These are phyloP conservation scores for Hanleya hanleyi DNA, from an alignment of 2,888 invertebrate species.

Conservation along the genomic window DNA sequence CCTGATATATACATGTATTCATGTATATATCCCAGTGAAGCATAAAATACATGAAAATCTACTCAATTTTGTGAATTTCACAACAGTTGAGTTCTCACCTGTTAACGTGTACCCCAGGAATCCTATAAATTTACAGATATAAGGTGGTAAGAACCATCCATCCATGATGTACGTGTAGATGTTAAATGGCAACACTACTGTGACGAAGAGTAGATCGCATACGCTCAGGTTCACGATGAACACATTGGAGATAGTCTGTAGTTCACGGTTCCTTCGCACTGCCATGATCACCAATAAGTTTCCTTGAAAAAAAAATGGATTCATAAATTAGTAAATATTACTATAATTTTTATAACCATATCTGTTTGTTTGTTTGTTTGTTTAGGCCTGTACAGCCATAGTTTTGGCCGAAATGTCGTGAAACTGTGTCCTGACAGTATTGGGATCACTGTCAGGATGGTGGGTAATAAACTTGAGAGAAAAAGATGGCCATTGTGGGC, in stretches of 20 bases:
- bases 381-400: no score
- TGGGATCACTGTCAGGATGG: no score
- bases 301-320: conserved; percentile 43
- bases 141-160: conserved; percentile 35
- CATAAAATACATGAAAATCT: not conserved
- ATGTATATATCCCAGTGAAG: no score
- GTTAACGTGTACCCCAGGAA: conserved; percentile 47
- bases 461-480: no score
- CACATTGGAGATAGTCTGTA: conserved; percentile 46
- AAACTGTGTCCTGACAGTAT: no score
- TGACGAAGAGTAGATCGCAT: conserved; percentile 45
- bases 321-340: no score
- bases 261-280: conserved; percentile 39
- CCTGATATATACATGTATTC: no score
- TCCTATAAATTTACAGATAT: conserved; percentile 45
- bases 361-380: no score
- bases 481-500: no score
- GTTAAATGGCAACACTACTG: conserved; percentile 49
- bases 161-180: conserved; percentile 48
- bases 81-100: conserved; percentile 28
- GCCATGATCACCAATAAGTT: conserved; percentile 47
- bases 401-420: no score
- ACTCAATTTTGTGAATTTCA: conserved; percentile 1
- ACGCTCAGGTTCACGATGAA: conserved; percentile 49
- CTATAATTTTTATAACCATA: no score